Base-by-base conservation (phyloP, 2,797 vertebrate genomes). In the Sebastes reedi region DNA sequence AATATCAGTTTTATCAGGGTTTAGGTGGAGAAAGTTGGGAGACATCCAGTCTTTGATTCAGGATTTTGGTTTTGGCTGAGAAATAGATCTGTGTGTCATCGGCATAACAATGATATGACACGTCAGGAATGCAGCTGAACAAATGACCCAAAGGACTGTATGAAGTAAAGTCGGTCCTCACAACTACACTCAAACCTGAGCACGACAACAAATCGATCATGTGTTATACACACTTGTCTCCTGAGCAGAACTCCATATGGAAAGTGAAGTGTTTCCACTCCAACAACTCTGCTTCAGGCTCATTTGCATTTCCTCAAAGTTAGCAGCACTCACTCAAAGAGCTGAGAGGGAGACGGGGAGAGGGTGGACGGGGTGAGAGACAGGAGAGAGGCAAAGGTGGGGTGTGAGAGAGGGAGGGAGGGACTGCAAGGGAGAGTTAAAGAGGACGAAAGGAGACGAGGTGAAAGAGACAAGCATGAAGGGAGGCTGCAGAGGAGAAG, bases 281-380 rank as follows among this genome's bases (percentile, higher is more conserved):
- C 65, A 75, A 8, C 34, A 58, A 2, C 36, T 56, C 72, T 22
- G 52, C 27, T 5, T 30, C 20, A 60, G 14, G 3, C 69, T 68
- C 61, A 54, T 80, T 80, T 83, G 29, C 73, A 70, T 82, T 55
- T 64, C 61, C 67, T 75, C 32, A 69, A 60, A 79, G 75, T 79
- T 27, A 70, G 32, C 55, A 72, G 46, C 20, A n/a, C 18, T 59
- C 8, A 1, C 60, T 70, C 18, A 22, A 83, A 60, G 50, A 81
- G 46, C 36, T 29, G 3, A 0, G 24, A 25, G 29, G 60, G 36
- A 66, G 42, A 25, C 5, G 10, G 24, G 29, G 61, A 24, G 32
- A 20, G n/a, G 39, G 9, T 0, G 25, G 75, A 68, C 0, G 3
- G 12, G 24, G 6, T 20, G 39, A 8, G 14, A 46, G 20, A 32